These are phyloP conservation scores for Coregonus clupeaformis DNA, from an alignment of 2,113 vertebrate species.

Conservation along the genomic window DNA sequence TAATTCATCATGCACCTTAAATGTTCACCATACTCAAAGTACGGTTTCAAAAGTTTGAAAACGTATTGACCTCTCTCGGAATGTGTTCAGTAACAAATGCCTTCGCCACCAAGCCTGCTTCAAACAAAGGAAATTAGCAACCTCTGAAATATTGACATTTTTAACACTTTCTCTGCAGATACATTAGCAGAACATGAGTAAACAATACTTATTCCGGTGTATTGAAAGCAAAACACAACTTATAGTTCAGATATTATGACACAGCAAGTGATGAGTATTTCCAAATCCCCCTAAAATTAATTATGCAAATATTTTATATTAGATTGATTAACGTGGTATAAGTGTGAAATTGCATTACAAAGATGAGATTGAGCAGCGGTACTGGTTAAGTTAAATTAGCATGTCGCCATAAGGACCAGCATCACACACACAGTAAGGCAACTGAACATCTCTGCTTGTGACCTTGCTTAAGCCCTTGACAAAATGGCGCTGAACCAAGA, in stretches of 20 bases:
- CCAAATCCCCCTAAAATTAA: neutral
- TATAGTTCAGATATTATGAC: constrained; percentile 3
- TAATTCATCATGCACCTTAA: neutral
- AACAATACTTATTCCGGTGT: constrained; percentile 41
- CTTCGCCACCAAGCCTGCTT: no score
- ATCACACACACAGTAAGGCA: constrained; percentile 48
- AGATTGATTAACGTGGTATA: neutral
- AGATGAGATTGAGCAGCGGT: neutral
- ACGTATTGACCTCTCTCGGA: constrained; percentile 1
- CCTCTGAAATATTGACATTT: neutral
- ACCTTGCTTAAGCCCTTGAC: constrained; percentile 23
- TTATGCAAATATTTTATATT: constrained; percentile 24
- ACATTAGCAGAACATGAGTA: constrained; percentile 2
- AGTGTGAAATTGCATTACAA: constrained; percentile 19
- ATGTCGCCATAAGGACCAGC: constrained; percentile 23
- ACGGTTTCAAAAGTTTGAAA: neutral
- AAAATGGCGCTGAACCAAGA: constrained; percentile 12
- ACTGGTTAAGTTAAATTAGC: constrained; percentile 1
- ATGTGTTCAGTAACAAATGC: constrained; percentile 27
- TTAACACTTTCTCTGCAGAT: neutral
- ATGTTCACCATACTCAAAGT: neutral
- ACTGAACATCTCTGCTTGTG: constrained; percentile 25
- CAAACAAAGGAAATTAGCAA: neutral
- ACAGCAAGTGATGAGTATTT: constrained; percentile 2
- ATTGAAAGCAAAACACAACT: constrained; percentile 18